Conservation (phyloP, 2,113 vertebrate genomes). For the Probosciger aterrimus region DNA sequence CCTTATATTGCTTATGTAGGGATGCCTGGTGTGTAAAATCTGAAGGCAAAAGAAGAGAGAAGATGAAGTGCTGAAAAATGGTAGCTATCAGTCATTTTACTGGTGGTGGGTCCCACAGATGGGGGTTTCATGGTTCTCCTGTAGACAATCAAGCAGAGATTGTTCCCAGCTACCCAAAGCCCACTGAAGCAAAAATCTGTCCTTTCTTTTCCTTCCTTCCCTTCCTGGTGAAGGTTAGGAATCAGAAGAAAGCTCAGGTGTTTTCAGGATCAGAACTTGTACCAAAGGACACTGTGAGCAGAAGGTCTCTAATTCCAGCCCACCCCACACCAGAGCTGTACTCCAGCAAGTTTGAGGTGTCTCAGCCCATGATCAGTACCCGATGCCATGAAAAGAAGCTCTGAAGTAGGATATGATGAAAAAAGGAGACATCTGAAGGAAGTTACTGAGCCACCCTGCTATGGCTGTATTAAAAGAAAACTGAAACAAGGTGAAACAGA, state of each 20-base stretch:
- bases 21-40: background rate
- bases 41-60: background rate
- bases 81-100: background rate
- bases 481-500: background rate
- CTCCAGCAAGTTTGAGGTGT: background rate
- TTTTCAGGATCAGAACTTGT: background rate
- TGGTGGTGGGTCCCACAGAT: background rate
- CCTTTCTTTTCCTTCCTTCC: background rate
- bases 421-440: background rate
- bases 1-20: background rate
- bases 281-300: background rate
- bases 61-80: background rate
- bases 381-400: background rate
- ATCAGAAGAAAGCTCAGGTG: background rate
- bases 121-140: background rate
- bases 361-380: background rate
- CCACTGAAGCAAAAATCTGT: accelerated
- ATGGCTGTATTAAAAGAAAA: background rate
- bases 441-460: background rate
- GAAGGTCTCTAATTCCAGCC: background rate
- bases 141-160: background rate
- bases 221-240: background rate
- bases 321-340: background rate
- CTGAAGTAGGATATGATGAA: background rate
- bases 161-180: background rate